Percentiles rank a stretch among this genome's conserved stretches.
These are phyloP conservation scores for Agriotes lineatus DNA, from an alignment of 2,888 invertebrate species.

Conservation along the genomic window DNA sequence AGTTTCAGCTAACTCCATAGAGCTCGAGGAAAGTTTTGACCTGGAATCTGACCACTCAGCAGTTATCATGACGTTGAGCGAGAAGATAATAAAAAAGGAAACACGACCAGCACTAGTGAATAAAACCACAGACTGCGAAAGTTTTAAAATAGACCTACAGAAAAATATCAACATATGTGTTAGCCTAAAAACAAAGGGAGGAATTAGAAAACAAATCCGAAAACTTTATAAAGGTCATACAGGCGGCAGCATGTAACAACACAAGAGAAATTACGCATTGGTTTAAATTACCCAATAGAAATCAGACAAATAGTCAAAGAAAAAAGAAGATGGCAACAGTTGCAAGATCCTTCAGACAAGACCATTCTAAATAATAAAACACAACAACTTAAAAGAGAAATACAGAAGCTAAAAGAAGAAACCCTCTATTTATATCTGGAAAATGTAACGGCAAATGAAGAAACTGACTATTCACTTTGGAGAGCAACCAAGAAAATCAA, in stretches of 20 bases:
- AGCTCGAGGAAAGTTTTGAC: background rate
- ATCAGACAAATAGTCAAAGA: constrained; percentile 4
- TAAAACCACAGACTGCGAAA: background rate
- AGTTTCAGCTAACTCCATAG: background rate
- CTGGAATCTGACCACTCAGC: background rate
- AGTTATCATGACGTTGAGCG: too few species aligned
- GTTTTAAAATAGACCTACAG: too few species aligned
- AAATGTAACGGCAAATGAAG: constrained; percentile 14
- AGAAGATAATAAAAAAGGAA: background rate
- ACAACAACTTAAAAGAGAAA: constrained; percentile 14
- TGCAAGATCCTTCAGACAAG: constrained; percentile 2
- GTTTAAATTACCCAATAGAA: constrained; percentile 8
- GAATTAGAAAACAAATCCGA: constrained; percentile 7
- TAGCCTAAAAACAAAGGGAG: background rate
- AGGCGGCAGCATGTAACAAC: background rate
- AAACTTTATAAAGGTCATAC: background rate
- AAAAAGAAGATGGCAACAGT: constrained; percentile 13
- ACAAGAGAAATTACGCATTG: background rate
- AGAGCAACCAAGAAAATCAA: constrained; percentile 22
- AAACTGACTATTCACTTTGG: constrained; percentile 4
- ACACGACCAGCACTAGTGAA: background rate
- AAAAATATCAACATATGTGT: constrained; percentile 1
- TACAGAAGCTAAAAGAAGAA: constrained; percentile 17
- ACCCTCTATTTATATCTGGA: constrained; percentile 4
- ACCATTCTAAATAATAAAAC: constrained; percentile 16